Evolutionary conservation across 2,888 invertebrate genomes (phyloP), one percentile per base, ranked within the genome.

Genomic region (Brenthis daphne): DNA sequence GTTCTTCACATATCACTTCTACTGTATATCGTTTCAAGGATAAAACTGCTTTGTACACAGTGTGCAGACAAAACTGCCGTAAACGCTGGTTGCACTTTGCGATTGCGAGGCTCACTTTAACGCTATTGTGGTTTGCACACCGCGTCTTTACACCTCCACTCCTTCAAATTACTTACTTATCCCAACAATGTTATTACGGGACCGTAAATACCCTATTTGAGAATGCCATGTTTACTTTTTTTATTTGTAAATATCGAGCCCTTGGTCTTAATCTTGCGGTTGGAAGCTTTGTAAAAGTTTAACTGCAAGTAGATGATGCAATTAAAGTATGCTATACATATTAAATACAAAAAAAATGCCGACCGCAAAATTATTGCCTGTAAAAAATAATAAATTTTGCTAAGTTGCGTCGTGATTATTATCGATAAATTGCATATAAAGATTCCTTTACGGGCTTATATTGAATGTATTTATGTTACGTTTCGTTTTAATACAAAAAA

Each of bases 81-180:
- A 61, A 69, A 69, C 64, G 66, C 55, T 69, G 56, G 56, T 60
- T 68, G 70, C 72, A 70, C 60, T 68, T 70, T 68, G 63, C 65
- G 54, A 65, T 70, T 68, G 65, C 67, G 70, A 51, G 29, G 70
- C 64, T 67, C 68, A 68, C 68, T 72, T 68, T 57, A 72, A 72
- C 65, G 68, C 70, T 57, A 55, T 67, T 70, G 72, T 66, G 72
- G 72, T 72, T 65, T 57, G 58, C 64, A 56, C 61, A 53, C 69
- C 64, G 68, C 68, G 53, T 64, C 56, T 57, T 72, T 61, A 72
- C 72, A 65, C 70, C 57, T 68, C 67, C 66, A 63, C 70, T 72
- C 58, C 70, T 66, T 64, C 58, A 70, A 68, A 72, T 70, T 72
- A 72, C 72, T 70, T 72, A 72, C 68, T 68, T 68, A 66, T 61